Conservation (phyloP, 1,140 invertebrate species). For the Macrosteles quadrilineatus region DNA sequence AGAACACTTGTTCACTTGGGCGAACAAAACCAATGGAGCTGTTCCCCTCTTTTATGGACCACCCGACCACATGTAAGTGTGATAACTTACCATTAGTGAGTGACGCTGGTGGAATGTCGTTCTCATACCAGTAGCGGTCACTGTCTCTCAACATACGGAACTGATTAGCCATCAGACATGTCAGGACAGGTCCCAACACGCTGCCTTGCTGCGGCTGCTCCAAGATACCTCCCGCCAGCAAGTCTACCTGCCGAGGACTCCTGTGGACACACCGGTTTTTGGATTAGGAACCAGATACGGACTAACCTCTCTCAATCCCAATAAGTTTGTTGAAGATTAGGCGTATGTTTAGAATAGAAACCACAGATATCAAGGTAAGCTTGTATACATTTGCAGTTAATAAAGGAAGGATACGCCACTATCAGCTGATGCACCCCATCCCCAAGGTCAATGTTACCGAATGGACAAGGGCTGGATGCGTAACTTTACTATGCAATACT, state of each 20-base stretch:
- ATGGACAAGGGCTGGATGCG: too few relatives aligned
- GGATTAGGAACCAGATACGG: too few relatives aligned
- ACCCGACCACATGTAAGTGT: too few relatives aligned
- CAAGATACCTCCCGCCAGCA: slow-evolving; percentile 80
- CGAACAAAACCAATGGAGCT: too few relatives aligned
- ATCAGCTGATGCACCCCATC: too few relatives aligned
- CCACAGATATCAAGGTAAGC: neutral
- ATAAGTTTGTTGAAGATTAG: neutral
- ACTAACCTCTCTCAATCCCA: too few relatives aligned
- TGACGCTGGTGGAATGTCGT: slow-evolving; percentile 88
- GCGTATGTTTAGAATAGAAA: neutral
- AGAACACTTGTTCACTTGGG: too few relatives aligned
- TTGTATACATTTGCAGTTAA: neutral
- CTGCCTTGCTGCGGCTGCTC: slow-evolving; percentile 79
- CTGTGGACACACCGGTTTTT: slow-evolving; percentile 48
- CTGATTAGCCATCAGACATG: slow-evolving; percentile 80
- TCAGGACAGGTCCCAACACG: slow-evolving; percentile 82
- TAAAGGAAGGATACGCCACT: too few relatives aligned
- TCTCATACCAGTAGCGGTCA: slow-evolving; percentile 95
- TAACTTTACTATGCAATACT: too few relatives aligned
- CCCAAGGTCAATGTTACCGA: too few relatives aligned
- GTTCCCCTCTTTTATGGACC: too few relatives aligned
- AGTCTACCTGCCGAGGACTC: slow-evolving; percentile 78
- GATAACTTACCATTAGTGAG: slow-evolving; percentile 61
- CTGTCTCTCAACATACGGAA: slow-evolving; percentile 76